Evolutionary conservation across 1,140 invertebrate species (phyloP).

Genomic region (Drosophila carrolli): DNA sequence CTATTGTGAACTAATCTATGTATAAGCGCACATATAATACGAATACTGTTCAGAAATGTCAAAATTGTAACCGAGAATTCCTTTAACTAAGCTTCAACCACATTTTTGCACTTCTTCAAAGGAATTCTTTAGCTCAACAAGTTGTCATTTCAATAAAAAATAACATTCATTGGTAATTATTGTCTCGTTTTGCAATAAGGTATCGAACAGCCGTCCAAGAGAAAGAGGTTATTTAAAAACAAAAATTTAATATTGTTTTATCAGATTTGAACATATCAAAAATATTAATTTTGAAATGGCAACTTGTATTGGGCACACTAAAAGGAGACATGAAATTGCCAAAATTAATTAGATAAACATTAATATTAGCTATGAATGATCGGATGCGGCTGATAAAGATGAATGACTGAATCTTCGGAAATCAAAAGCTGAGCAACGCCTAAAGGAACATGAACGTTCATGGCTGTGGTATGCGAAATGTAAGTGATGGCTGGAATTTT

Average conservation of each 20-base stretch:
- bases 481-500: slow-evolving; percentile 62
- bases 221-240: not conserved
- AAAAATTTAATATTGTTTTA: slow-evolving; percentile 10
- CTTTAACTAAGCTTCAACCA: slow-evolving; percentile 4
- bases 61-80: slow-evolving; percentile 11
- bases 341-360: slow-evolving; percentile 55
- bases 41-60: not conserved
- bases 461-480: slow-evolving; percentile 70
- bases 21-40: slow-evolving; percentile 6
- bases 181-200: slow-evolving; percentile 20
- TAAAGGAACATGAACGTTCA: slow-evolving; percentile 35
- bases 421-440: slow-evolving; percentile 34
- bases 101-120: slow-evolving; percentile 4
- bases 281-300: slow-evolving; percentile 40
- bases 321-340: slow-evolving; percentile 32
- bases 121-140: slow-evolving; percentile 22
- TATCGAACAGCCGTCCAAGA: slow-evolving; percentile 67
- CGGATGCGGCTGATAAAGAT: slow-evolving; percentile 25
- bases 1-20: slow-evolving; percentile 19
- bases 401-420: slow-evolving; percentile 35
- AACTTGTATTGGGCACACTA: slow-evolving; percentile 15
- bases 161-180: slow-evolving; percentile 25
- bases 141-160: slow-evolving; percentile 43
- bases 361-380: slow-evolving; percentile 47
- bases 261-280: slow-evolving; percentile 40